Conservation (phyloP, 2,113 vertebrate genomes). For the Chaetops frenatus region DNA sequence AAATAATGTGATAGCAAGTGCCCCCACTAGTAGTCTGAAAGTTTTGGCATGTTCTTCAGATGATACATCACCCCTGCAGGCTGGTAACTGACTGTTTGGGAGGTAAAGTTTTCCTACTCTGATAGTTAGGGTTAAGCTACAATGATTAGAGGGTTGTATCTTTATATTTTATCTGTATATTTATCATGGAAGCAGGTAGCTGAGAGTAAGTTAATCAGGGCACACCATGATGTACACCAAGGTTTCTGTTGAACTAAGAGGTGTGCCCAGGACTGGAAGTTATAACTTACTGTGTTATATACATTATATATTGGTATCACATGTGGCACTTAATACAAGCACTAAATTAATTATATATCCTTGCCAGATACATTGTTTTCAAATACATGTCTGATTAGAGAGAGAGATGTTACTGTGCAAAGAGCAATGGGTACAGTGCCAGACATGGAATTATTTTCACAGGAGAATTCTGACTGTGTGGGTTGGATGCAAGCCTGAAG, state of each 20-base stretch:
- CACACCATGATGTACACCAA: rapidly evolving
- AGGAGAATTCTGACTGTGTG: background rate
- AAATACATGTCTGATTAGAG: background rate
- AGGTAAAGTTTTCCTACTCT: background rate
- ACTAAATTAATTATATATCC: background rate
- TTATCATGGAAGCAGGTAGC: background rate
- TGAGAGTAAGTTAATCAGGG: background rate
- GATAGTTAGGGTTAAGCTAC: background rate
- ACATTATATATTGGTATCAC: background rate
- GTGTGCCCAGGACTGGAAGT: background rate
- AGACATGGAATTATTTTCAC: background rate
- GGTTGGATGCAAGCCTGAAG: background rate
- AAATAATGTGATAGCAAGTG: background rate
- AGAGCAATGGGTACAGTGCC: background rate
- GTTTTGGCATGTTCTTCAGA: background rate
- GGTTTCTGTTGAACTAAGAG: background rate
- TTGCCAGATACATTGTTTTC: background rate
- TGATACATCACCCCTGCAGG: rapidly evolving
- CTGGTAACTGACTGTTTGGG: background rate
- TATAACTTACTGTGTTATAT: background rate
- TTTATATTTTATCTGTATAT: background rate
- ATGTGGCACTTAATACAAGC: background rate
- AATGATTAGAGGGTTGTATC: background rate
- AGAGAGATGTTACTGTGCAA: background rate
- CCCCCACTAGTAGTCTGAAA: background rate